Percentiles rank a stretch among this genome's conserved stretches.
Conservation (phyloP, 2,888 invertebrate species). For the Periphyllus acericola region DNA sequence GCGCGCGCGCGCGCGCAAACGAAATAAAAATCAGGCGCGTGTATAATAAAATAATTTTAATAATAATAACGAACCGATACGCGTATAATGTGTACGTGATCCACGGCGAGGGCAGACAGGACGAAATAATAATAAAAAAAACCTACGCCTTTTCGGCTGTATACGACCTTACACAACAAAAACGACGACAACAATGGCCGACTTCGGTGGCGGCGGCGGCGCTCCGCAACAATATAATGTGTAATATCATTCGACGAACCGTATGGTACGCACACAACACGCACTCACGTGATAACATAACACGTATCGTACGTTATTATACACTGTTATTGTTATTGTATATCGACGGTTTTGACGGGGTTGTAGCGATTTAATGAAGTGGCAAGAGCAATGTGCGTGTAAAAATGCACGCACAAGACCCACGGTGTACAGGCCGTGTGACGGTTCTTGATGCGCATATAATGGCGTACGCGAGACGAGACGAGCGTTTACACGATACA, state of each 20-base stretch:
- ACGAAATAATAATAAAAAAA: neutral
- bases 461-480: neutral
- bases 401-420: neutral
- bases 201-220: neutral
- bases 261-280: neutral
- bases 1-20: neutral
- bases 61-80: neutral
- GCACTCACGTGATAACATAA: neutral
- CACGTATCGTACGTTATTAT: neutral
- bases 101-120: neutral
- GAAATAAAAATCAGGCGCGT: slow-evolving; percentile 16
- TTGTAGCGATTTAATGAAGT: slow-evolving; percentile 59
- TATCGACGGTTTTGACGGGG: slow-evolving; percentile 13
- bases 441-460: neutral
- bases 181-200: slow-evolving; percentile 36
- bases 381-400: slow-evolving; percentile 59
- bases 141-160: slow-evolving; percentile 36
- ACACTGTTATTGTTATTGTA: neutral
- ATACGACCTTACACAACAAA: slow-evolving; percentile 8
- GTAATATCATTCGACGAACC: slow-evolving; percentile 9
- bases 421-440: neutral
- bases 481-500: neutral
- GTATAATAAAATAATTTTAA: slow-evolving; percentile 2
- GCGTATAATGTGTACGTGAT: neutral
- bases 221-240: slow-evolving; percentile 36